Evolutionary conservation across 2,113 vertebrate genomes (phyloP), one percentile per base, ranked within the genome.

Genomic region (Pithys albifrons): DNA sequence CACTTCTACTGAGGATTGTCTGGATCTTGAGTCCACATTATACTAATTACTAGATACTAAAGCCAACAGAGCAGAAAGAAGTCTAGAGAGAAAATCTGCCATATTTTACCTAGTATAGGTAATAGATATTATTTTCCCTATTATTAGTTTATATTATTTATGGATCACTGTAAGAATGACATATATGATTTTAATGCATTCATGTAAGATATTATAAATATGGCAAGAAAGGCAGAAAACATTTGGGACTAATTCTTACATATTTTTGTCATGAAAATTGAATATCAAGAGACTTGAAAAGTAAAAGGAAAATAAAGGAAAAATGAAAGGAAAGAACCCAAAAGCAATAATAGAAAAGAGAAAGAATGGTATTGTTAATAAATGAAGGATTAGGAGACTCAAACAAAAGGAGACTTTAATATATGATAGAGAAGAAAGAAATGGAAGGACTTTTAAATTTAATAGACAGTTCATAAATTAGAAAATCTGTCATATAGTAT

Each of bases 381-480:
- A 96, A 92, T 95, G 94, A 93, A 95, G 89, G 92, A 96, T 97
- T 95, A 97, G 72, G 85, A 86, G 90, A 80, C 65, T 97, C 92
- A 96, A 95, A 96, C 82, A 96, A 92, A 96, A 83, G 79, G 76
- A 91, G 59, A 72, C 69, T 95, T 96, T 96, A 97, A 96, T 95
- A 93, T 96, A 95, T 88, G 93, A 86, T 83, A 83, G 78, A 93
- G 72, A 94, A 91, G 71, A 84, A 96, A 95, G 95, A 94, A 97
- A 88, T 95, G 8, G 82, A 93, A 94, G 78, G 85, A 96, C 76
- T 96, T 96, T 95, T 95, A 95, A 95, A 97, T 95, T 90, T 94
- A 96, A 97, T 93, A 94, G 91, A 91, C 71, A 94, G 88, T 93
- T 96, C 91, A 96, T 95, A 97, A 96, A 97, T 96, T 94, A 94